Evolutionary conservation across 2,797 vertebrate species (phyloP).

Genomic region (Mormyrops boulengeri): DNA sequence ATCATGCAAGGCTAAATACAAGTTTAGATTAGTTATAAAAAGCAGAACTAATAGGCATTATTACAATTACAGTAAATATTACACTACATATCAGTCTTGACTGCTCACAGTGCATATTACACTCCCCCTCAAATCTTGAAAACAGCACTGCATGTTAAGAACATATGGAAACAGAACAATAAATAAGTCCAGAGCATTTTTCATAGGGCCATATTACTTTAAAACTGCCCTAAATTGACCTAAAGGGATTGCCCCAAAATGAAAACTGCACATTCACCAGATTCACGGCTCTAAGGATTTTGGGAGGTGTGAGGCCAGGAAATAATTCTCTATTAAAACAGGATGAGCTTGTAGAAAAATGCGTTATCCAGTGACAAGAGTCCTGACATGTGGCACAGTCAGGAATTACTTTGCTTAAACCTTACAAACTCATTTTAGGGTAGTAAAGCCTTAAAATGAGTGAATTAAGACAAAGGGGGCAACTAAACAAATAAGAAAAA

Average conservation of each 20-base stretch:
- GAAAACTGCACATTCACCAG: background rate
- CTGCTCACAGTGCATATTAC: background rate
- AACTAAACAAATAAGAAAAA: slow-evolving; percentile 27
- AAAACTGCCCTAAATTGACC: background rate
- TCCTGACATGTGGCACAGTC: background rate
- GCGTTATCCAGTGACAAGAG: background rate
- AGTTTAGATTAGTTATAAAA: background rate
- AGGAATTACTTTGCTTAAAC: background rate
- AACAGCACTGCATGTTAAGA: background rate
- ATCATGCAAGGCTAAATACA: background rate
- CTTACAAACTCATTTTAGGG: background rate
- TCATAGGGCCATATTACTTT: background rate
- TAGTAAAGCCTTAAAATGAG: background rate
- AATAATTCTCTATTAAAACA: background rate
- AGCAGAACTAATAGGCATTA: background rate
- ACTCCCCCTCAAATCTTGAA: background rate
- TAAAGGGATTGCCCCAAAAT: background rate
- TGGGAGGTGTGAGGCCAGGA: background rate
- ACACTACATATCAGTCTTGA: background rate
- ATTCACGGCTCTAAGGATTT: background rate
- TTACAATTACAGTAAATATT: background rate
- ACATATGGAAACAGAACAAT: background rate
- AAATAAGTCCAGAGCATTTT: background rate
- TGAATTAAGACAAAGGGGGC: background rate
- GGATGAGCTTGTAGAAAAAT: background rate